Conservation (phyloP, 2,113 vertebrate species). For the Hydrolagus affinis region DNA sequence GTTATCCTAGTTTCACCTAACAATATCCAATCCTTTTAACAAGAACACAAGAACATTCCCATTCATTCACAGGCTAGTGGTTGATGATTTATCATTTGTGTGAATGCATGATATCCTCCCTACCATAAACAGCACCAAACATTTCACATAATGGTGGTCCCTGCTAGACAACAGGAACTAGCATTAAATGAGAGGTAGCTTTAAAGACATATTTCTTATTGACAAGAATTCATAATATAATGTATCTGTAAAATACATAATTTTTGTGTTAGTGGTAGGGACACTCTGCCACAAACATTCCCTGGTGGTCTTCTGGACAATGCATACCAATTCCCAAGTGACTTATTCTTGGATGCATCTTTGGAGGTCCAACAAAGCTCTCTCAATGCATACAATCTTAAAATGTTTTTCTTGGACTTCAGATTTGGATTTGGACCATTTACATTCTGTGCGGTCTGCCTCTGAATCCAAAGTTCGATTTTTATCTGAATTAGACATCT, state of each 20-base stretch:
- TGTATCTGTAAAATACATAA: background rate
- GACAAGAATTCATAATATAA: too few relatives aligned
- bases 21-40: background rate
- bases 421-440: constrained; percentile 4
- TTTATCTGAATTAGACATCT: background rate
- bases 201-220: background rate
- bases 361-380: background rate
- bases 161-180: background rate
- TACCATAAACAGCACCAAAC: background rate
- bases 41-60: background rate
- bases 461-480: background rate
- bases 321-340: background rate
- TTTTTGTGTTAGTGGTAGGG: background rate
- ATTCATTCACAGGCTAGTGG: background rate
- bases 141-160: background rate
- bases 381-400: background rate
- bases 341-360: background rate
- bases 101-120: background rate
- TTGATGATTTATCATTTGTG: background rate
- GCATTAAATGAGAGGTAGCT: background rate
- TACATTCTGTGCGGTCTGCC: background rate
- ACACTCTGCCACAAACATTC: background rate
- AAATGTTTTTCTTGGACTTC: background rate
- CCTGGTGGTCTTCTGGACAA: background rate
- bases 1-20: background rate